Conservation (phyloP, 2,113 vertebrate genomes). For the Cebidichthys violaceus region DNA sequence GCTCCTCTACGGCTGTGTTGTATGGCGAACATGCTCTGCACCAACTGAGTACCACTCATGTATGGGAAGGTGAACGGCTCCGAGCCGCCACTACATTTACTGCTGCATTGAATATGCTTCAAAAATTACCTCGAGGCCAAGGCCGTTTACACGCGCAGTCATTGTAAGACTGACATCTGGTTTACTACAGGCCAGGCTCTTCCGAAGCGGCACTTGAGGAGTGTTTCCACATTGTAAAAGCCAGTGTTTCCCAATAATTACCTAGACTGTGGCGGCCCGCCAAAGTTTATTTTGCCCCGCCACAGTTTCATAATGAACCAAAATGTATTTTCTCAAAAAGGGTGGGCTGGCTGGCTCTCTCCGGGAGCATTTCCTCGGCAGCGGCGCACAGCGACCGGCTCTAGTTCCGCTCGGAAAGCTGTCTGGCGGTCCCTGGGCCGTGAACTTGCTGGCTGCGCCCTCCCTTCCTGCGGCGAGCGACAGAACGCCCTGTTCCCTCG, state of each 20-base stretch:
- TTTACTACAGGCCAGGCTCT: not conserved
- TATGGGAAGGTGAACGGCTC: constrained; percentile 57
- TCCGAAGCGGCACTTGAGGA: constrained; percentile 7
- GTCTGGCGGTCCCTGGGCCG: too few relatives aligned
- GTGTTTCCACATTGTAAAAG: not conserved
- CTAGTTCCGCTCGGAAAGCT: too few relatives aligned
- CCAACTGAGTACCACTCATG: constrained; percentile 68
- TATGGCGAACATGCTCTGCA: constrained; percentile 60
- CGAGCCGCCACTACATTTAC: constrained; percentile 18
- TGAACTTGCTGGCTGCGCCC: too few relatives aligned
- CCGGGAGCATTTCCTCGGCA: too few relatives aligned
- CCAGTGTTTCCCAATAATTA: not conserved
- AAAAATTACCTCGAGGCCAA: constrained; percentile 42
- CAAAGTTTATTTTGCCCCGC: not conserved
- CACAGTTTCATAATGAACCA: not conserved
- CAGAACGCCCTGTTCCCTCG: too few relatives aligned
- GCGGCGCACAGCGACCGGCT: too few relatives aligned
- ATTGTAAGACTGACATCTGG: not conserved
- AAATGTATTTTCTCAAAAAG: not conserved
- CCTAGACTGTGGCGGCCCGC: not conserved
- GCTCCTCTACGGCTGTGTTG: constrained; percentile 57
- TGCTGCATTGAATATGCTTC: constrained; percentile 37
- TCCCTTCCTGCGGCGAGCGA: too few relatives aligned
- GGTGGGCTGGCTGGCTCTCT: too few relatives aligned
- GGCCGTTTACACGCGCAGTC: constrained; percentile 24